Base-by-base conservation (phyloP, 2,113 vertebrate species). In the Antigone vipio region DNA sequence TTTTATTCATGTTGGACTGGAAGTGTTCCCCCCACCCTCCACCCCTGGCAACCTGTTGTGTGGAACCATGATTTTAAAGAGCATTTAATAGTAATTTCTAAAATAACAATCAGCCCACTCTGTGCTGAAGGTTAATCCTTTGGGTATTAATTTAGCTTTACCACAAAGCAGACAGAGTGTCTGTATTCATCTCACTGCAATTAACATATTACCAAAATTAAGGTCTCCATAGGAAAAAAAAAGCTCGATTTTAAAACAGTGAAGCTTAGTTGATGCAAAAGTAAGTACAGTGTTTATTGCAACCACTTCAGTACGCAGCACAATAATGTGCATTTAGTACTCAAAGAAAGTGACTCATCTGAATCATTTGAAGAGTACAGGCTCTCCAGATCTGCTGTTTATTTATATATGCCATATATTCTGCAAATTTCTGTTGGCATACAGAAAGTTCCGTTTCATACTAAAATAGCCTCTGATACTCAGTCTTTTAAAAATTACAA, bases 91-190 rank as follows among this genome's bases (percentile, higher is more conserved):
- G 53, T 67, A 93, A 95, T 95, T 78, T 74, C 29, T 96, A 91
- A 88, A 94, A 83, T 93, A 93, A 91, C 62, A 96, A 86, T 90
- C 91, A 95, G 80, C 40, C 78, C 50, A 71, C 55, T 83, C 15
- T 1, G 3, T 60, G 20, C 27, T 96, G 84, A 97, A 90, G 62
- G 83, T 92, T 95, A 90, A 94, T 97, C 97, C 93, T 93, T 88
- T 42, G 94, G 87, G 94, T 95, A 95, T 98, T 98, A 97, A 97
- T 97, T 97, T 95, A 94, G 95, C 52, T 96, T 95, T 95, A 80
- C 88, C 55, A 68, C 74, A 96, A 53, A 93, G 90, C 49, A 97
- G 88, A 68, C 73, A 93, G 82, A 81, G 84, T 88, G 50, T 77
- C 92, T 83, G 35, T 50, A 82, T 95, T 97, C 42, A 95, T 82